phyloP scores from a whole-genome alignment of 2,113 vertebrate genomes.

The Boleophthalmus pectinirostris region DNA sequence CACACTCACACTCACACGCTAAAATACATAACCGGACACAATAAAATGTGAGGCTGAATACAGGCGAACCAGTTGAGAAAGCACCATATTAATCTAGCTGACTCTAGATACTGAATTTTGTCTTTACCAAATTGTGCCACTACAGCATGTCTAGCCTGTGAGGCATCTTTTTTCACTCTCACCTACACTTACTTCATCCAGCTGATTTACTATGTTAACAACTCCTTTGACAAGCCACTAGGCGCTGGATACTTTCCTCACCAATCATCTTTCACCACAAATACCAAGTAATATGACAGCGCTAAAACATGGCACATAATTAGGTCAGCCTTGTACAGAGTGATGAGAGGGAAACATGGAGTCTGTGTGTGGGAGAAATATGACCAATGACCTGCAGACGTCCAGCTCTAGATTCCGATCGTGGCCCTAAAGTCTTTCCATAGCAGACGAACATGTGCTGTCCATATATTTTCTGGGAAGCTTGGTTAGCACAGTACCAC shows the following conservation, averaged over 20 bases:
- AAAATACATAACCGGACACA: too few species aligned
- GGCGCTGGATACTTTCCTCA: slow-evolving; percentile 22
- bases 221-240: slow-evolving; percentile 29
- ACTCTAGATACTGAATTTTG: neutral
- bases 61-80: too few species aligned
- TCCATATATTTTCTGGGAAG: slow-evolving; percentile 42
- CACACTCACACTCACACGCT: too few species aligned
- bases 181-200: slow-evolving; percentile 15
- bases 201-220: slow-evolving; percentile 39
- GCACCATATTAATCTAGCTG: neutral
- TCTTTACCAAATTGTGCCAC: neutral
- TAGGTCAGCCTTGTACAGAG: slow-evolving; percentile 34
- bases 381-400: slow-evolving; percentile 48
- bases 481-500: slow-evolving; percentile 40
- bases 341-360: slow-evolving; percentile 4
- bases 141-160: neutral
- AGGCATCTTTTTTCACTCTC: neutral
- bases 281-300: slow-evolving; percentile 18
- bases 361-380: slow-evolving; percentile 34
- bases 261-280: slow-evolving; percentile 42
- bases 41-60: too few species aligned
- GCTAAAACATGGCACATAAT: slow-evolving; percentile 18
- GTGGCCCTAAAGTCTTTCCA: slow-evolving; percentile 2
- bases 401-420: slow-evolving; percentile 8
- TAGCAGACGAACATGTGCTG: slow-evolving; percentile 43